A percentile compares a stretch with the other conserved stretches of the same genome.
phyloP scores from a whole-genome alignment of 1,140 invertebrate genomes.

The Drosophila asahinai region DNA sequence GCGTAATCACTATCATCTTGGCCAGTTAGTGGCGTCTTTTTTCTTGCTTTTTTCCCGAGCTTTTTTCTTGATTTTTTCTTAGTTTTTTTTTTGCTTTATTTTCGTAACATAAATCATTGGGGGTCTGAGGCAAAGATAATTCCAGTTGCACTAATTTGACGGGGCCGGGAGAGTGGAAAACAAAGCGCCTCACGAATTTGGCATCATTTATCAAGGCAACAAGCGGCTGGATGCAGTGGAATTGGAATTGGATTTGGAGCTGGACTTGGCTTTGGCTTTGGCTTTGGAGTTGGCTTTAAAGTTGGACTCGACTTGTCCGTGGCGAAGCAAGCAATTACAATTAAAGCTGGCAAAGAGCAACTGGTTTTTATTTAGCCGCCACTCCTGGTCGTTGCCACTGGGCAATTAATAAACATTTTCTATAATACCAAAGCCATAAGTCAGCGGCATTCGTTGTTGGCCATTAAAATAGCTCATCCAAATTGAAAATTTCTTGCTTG shows the following conservation, averaged over 20 bases:
- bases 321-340: slow-evolving; percentile 49
- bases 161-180: slow-evolving; percentile 50
- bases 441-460: slow-evolving; percentile 41
- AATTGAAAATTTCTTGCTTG: slow-evolving; percentile 66
- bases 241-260: slow-evolving; percentile 36
- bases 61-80: neutral
- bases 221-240: slow-evolving; percentile 29
- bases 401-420: slow-evolving; percentile 70
- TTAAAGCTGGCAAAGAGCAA: slow-evolving; percentile 46
- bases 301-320: slow-evolving; percentile 7
- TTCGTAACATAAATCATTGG: slow-evolving; percentile 67
- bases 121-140: slow-evolving; percentile 26
- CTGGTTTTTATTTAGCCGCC: slow-evolving; percentile 42
- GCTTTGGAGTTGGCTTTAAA: slow-evolving; percentile 13
- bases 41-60: neutral
- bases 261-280: slow-evolving; percentile 21
- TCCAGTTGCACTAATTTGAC: slow-evolving; percentile 69
- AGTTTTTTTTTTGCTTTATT: slow-evolving; percentile 4
- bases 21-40: slow-evolving; percentile 26
- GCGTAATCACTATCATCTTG: slow-evolving; percentile 43
- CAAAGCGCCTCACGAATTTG: slow-evolving; percentile 79
- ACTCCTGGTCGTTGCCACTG: slow-evolving; percentile 40
- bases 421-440: slow-evolving; percentile 46
- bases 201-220: slow-evolving; percentile 71
- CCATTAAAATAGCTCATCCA: slow-evolving; percentile 74